Base-by-base conservation (phyloP, 1,140 invertebrate genomes). In the Arctopsyche grandis region DNA sequence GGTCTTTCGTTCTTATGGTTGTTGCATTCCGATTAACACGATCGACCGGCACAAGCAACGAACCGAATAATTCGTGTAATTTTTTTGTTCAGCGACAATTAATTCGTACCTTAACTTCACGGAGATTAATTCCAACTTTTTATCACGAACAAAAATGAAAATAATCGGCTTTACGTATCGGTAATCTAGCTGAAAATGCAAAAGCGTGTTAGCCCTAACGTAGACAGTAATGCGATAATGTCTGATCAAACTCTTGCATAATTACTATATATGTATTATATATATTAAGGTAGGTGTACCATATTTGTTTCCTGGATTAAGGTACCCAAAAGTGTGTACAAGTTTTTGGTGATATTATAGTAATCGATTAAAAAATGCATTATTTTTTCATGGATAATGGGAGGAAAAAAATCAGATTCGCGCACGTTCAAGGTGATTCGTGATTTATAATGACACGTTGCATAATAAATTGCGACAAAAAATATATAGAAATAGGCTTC, bases 401-500 rank as follows among this genome's bases (percentile, higher is more conserved):
- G 16, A 3, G 56, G 7, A 60, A 60, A 60, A 60, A 60, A 60
- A 19, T 16, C 16, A 19, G 29, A 38, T 52, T 5, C 48, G 48
- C 48, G 24, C 63, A 66, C 63, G 63, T 66, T 66, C 63, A 66
- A 66, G 63, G 63, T 60, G 58, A 22, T 60, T 60, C 21, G 58
- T 9, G 10, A 24, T 66, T 66, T 66, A 24, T 26, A 21, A 66
- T 66, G 24, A 26, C 21, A n/a, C 24, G 24, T 66, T 66, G 63
- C 63, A 66, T 66, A 66, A 66, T 66, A 14, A 26, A n/a, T 66
- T 12, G 21, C 10, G 24, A 24, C 22, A 66, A 66, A 66, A 66
- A 26, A 22, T 66, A 24, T 21, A 21, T 66, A 1, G 24, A 52
- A 52, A 52, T 52, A 52, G 48, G 48, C 48, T 1, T 9, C 24